Base-by-base conservation (phyloP, 2,888 invertebrate species). In the Andrena marginata region DNA sequence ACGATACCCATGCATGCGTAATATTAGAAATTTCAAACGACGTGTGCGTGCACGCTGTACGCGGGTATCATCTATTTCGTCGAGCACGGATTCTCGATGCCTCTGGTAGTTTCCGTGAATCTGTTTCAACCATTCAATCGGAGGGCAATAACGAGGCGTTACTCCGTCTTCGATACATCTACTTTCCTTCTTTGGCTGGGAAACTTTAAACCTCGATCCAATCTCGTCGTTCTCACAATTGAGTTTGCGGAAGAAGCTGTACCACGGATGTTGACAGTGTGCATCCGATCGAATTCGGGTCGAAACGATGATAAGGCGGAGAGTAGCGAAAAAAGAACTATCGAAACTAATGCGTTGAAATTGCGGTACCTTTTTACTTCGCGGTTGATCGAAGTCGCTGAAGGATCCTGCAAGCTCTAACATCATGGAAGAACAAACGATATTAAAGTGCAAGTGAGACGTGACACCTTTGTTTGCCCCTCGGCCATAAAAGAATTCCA, bases 201-300 rank as follows among this genome's bases (percentile, higher is more conserved):
- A 60, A 75, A 62, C 62, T 49, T 16, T 62, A 31, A 60, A 26
- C 49, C 60, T 10, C 3, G 1, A 29, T 42, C 54, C 42, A 35
- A 51, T 63, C 31, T 62, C n/a, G n/a, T 26, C 31, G 23, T 2
- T 20, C 8, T n/a, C 6, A n/a, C 29, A 54, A 54, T 13, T 2
- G 49, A 10, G 29, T 16, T 65, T 20, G 2, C 4, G n/a, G 49
- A 48, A 13, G 42, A 7, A 26, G 16, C 2, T 42, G 13, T 6
- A 42, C 16, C 29, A 2, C 29, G 59, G 29, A 29, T 29, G 29
- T 59, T 59, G 59, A 59, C 29, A 7, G 7, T 16, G 6, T 59
- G 4, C 26, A 31, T 59, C 26, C 26, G 7, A 2, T 59, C 13
- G 59, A 59, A 26, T 59, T 31, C 16, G 16, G 16, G 5, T 59